These are phyloP conservation scores for Eupithecia abbreviata DNA, from an alignment of 2,888 invertebrate species.

Conservation along the genomic window DNA sequence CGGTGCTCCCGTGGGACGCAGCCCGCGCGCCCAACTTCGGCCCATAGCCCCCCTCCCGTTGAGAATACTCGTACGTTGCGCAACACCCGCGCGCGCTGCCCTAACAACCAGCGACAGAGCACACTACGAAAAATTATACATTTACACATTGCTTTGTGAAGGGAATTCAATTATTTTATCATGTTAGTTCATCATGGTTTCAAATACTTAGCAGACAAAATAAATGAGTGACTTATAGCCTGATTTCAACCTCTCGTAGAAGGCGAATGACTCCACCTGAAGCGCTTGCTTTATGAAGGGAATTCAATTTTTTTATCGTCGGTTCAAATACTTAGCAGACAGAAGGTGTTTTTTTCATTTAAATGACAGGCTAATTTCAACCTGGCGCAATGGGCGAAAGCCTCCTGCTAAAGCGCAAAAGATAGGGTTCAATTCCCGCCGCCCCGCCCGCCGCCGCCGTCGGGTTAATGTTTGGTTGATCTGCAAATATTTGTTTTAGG, in stretches of 20 bases:
- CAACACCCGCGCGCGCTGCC: slow-evolving; percentile 80
- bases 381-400: neutral
- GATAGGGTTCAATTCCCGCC: neutral
- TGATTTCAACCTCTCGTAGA: neutral
- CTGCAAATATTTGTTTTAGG: neutral
- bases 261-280: neutral
- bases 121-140: slow-evolving; percentile 77
- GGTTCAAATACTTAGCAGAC: neutral
- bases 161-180: slow-evolving; percentile 22
- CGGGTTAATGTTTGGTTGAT: neutral
- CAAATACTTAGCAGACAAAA: neutral
- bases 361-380: neutral
- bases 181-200: neutral
- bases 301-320: slow-evolving; percentile 21
- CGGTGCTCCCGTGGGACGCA: slow-evolving; percentile 72
- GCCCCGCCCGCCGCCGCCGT: neutral
- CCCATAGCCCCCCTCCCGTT: slow-evolving; percentile 76
- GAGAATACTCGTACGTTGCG: slow-evolving; percentile 79
- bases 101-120: slow-evolving; percentile 80
- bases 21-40: slow-evolving; percentile 84
- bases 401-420: neutral
- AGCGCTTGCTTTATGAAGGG: slow-evolving; percentile 13
- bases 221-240: neutral
- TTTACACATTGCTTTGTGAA: slow-evolving; percentile 57
- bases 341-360: neutral